Percentiles rank a stretch among this genome's conserved stretches.
Conservation (phyloP, 2,888 invertebrate species). For the Osmoderma eremita region DNA sequence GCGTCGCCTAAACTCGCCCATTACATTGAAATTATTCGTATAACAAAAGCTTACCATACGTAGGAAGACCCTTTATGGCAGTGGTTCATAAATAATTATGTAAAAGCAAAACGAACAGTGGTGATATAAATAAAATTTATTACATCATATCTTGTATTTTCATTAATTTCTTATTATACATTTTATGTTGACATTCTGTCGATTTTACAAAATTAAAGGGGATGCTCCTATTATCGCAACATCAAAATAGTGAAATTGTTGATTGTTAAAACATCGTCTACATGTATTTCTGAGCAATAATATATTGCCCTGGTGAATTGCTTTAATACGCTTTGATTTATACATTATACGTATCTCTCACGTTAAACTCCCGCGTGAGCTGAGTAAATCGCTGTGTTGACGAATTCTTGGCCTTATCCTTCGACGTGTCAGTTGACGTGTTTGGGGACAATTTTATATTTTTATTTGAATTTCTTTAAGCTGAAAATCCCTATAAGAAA, state of each 20-base stretch:
- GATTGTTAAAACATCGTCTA: slow-evolving; percentile 25
- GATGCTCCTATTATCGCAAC: background rate
- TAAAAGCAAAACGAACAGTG: slow-evolving; percentile 5
- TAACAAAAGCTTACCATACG: too few species aligned
- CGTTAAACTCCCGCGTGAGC: background rate
- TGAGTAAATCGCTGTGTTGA: slow-evolving; percentile 4
- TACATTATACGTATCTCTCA: slow-evolving; percentile 9
- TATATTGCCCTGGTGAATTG: slow-evolving; percentile 27
- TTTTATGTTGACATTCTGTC: background rate
- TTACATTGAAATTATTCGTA: too few species aligned
- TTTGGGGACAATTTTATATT: slow-evolving; percentile 13
- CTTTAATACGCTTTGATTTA: slow-evolving; percentile 16
- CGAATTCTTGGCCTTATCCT: slow-evolving; percentile 12
- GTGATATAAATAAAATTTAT: slow-evolving; percentile 43
- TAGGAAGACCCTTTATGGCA: too few species aligned
- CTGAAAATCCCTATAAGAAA: slow-evolving; percentile 52
- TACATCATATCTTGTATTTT: slow-evolving; percentile 38
- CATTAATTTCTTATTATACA: slow-evolving; percentile 32
- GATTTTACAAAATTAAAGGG: slow-evolving; percentile 36
- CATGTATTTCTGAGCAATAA: slow-evolving; percentile 27
- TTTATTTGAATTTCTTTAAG: slow-evolving; percentile 28
- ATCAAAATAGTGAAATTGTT: slow-evolving; percentile 8
- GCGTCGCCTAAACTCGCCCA: too few species aligned
- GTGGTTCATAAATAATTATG: too few species aligned
- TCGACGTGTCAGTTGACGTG: slow-evolving; percentile 29